phyloP scores from a whole-genome alignment of 2,888 invertebrate species.

The Artemia sp. region DNA sequence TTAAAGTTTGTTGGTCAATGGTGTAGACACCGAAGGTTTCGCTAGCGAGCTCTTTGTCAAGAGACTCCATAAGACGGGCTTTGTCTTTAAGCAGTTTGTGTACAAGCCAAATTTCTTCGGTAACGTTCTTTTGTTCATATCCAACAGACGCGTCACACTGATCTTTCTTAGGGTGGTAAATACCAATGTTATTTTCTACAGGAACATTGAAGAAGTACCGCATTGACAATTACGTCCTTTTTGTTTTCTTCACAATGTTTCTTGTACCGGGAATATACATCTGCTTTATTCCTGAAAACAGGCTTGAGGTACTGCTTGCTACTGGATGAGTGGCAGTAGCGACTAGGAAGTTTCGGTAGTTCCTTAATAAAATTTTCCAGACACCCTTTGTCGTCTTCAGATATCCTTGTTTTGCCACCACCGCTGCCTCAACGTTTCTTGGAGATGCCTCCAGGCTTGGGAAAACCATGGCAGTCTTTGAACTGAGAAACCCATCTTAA shows the following conservation, averaged over 20 bases:
- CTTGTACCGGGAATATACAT: background rate
- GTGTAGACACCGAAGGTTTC: background rate
- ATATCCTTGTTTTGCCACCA: constrained; percentile 6
- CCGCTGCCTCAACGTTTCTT: background rate
- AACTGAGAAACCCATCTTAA: too few species aligned
- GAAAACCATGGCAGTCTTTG: background rate
- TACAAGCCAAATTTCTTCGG: too few species aligned
- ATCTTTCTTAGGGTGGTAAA: constrained; percentile 24
- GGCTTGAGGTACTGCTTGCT: background rate
- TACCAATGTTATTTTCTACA: background rate
- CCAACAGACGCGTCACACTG: constrained; percentile 25
- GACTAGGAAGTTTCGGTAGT: constrained; percentile 14
- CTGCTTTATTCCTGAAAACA: background rate
- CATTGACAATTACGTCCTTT: background rate
- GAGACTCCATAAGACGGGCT: background rate
- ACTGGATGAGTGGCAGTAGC: background rate
- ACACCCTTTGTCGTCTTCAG: background rate
- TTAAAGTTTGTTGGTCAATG: background rate
- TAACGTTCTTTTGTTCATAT: constrained; percentile 21
- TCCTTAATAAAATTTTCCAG: background rate
- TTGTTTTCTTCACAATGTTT: background rate
- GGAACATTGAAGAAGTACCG: constrained; percentile 9
- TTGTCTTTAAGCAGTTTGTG: constrained; percentile 23
- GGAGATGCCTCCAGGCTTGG: constrained; percentile 13
- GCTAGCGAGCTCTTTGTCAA: background rate